These are phyloP conservation scores for Patella depressa DNA, from an alignment of 2,888 invertebrate genomes.

Conservation along the genomic window DNA sequence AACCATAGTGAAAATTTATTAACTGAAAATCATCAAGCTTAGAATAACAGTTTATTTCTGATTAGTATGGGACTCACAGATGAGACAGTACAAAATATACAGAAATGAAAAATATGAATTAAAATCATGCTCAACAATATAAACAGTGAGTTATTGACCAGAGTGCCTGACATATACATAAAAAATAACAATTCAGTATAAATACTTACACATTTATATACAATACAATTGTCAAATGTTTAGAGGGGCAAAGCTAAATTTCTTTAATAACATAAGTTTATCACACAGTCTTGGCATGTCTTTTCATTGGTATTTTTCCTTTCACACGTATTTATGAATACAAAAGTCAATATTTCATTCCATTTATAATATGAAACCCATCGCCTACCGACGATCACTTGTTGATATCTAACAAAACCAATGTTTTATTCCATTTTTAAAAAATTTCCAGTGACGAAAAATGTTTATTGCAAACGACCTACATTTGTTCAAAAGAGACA, in stretches of 20 bases:
- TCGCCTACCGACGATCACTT: too few species aligned
- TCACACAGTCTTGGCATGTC: slow-evolving; percentile 7
- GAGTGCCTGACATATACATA: neutral
- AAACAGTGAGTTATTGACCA: neutral
- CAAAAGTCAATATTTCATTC: too few species aligned
- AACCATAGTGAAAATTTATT: too few species aligned
- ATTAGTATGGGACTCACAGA: slow-evolving; percentile 12
- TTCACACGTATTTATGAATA: neutral
- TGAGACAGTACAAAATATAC: slow-evolving; percentile 13
- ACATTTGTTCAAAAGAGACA: too few species aligned
- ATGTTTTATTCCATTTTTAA: too few species aligned
- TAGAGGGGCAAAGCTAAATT: neutral
- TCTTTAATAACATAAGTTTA: neutral
- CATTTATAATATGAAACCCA: too few species aligned
- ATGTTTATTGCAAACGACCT: too few species aligned
- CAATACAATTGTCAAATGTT: neutral
- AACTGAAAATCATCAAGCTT: too few species aligned
- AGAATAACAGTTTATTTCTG: slow-evolving; percentile 4
- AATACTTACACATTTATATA: slow-evolving; percentile 3
- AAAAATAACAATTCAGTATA: too few species aligned
- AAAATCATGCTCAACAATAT: slow-evolving; percentile 2
- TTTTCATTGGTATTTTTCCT: slow-evolving; percentile 11
- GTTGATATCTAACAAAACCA: too few species aligned
- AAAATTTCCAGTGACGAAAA: too few species aligned
- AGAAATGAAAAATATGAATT: slow-evolving; percentile 9